Conservation (phyloP, 2,888 invertebrate species). For the Teleogryllus oceanicus region DNA sequence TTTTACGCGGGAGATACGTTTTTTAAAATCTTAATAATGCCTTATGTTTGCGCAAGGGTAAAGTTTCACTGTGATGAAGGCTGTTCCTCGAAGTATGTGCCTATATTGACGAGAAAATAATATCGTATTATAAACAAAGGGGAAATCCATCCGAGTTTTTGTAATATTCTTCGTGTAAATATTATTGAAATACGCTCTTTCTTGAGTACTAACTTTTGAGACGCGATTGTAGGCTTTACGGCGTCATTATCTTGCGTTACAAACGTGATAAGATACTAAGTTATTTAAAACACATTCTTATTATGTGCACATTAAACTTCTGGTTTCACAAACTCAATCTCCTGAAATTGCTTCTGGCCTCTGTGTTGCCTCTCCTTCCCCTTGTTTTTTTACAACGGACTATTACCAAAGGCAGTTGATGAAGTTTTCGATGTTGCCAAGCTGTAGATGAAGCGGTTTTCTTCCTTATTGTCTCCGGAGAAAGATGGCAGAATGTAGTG, state of each 20-base stretch:
- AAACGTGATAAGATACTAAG: neutral
- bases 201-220: neutral
- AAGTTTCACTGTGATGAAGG: neutral
- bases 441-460: neutral
- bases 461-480: neutral
- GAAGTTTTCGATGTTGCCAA: neutral
- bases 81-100: neutral
- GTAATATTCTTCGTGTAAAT: neutral
- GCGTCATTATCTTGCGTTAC: neutral
- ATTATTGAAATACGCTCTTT: neutral
- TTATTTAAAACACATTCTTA: neutral
- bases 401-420: neutral
- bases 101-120: neutral
- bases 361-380: neutral
- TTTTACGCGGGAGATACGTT: neutral
- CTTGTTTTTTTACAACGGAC: neutral
- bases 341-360: neutral
- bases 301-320: neutral
- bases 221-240: neutral
- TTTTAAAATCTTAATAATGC: neutral
- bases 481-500: too few relatives aligned
- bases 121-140: neutral
- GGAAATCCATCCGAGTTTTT: neutral
- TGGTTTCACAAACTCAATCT: conserved; percentile 7
- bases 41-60: neutral